These are phyloP conservation scores for Hyperoplus lanceolatus DNA, from an alignment of 2,797 vertebrate genomes.

Conservation along the genomic window DNA sequence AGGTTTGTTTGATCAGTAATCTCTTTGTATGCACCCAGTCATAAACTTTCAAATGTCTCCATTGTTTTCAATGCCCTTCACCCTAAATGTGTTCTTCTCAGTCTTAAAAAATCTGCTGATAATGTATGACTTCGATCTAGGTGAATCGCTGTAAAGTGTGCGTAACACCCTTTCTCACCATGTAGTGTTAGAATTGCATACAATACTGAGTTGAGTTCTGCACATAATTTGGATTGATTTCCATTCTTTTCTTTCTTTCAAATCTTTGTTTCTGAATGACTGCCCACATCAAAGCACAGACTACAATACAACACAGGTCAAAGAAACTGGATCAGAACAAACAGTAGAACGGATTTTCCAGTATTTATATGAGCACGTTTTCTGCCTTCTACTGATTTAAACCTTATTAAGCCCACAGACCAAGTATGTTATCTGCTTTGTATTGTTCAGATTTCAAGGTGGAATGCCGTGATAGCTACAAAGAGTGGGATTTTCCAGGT, in stretches of 20 bases:
- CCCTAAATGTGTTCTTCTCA: not conserved
- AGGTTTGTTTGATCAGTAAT: conserved; percentile 84
- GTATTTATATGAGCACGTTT: not conserved
- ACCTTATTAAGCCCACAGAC: not conserved
- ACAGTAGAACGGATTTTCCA: not conserved
- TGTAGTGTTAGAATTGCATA: conserved; percentile 22
- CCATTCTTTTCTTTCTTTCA: not conserved
- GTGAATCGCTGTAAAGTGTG: conserved; percentile 8
- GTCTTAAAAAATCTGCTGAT: not conserved
- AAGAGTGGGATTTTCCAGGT: conserved; percentile 20
- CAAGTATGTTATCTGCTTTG: not conserved
- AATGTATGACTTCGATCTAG: not conserved
- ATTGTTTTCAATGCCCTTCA: conserved; percentile 54
- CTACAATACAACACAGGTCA: conserved; percentile 33
- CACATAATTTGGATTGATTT: conserved; percentile 11
- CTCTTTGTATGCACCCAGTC: conserved; percentile 42
- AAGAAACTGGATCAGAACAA: conserved; percentile 9
- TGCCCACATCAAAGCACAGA: conserved; percentile 21
- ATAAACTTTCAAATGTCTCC: conserved; percentile 36
- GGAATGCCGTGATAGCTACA: not conserved
- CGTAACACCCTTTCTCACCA: conserved; percentile 28
- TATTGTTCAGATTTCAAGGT: conserved; percentile 2
- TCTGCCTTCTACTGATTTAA: not conserved
- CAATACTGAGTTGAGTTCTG: not conserved
- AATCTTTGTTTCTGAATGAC: conserved; percentile 6